phyloP scores from a whole-genome alignment of 2,797 vertebrate species.

The Scomberomorus guttatus region DNA sequence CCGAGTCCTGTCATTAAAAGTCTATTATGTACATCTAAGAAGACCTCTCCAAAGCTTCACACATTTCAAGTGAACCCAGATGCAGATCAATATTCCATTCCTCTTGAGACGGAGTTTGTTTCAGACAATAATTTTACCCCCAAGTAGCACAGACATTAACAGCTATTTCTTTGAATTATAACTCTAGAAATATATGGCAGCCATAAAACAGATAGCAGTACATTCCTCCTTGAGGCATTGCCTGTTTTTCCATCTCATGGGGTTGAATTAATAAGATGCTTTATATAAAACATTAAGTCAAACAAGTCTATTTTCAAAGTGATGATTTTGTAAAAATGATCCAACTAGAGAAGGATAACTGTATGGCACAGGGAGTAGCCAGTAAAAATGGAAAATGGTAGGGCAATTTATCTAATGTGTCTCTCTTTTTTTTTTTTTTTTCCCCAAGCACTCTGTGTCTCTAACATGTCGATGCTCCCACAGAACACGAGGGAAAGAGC shows the following conservation, averaged over 20 bases:
- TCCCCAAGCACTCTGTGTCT: constrained; percentile 12
- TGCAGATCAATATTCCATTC: constrained; percentile 72
- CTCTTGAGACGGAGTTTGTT: constrained; percentile 50
- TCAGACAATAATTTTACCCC: constrained; percentile 62
- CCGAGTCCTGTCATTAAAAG: constrained; percentile 39
- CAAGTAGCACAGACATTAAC: constrained; percentile 65
- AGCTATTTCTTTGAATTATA: constrained; percentile 67
- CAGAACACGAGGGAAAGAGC: constrained; percentile 46
- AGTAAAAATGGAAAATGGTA: constrained; percentile 36
- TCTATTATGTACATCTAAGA: constrained; percentile 40
- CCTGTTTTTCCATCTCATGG: constrained; percentile 60
- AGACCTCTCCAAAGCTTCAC: constrained; percentile 42
- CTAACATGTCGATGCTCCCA: constrained; percentile 37
- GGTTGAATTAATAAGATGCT: constrained; percentile 69
- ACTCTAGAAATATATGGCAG: constrained; percentile 58
- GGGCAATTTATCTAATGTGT: constrained; percentile 59
- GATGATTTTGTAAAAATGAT: constrained; percentile 64
- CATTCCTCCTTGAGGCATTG: constrained; percentile 53
- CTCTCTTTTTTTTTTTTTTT: constrained; percentile 10
- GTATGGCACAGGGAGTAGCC: constrained; percentile 47
- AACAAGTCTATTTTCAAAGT: constrained; percentile 65
- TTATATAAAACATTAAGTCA: constrained; percentile 67
- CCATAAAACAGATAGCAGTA: constrained; percentile 66
- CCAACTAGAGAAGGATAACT: constrained; percentile 53
- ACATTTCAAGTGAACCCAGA: constrained; percentile 49